A percentile compares a stretch with the other conserved stretches of the same genome.
These are phyloP conservation scores for Sebastes jordani DNA, from an alignment of 2,797 vertebrate species.

Conservation along the genomic window DNA sequence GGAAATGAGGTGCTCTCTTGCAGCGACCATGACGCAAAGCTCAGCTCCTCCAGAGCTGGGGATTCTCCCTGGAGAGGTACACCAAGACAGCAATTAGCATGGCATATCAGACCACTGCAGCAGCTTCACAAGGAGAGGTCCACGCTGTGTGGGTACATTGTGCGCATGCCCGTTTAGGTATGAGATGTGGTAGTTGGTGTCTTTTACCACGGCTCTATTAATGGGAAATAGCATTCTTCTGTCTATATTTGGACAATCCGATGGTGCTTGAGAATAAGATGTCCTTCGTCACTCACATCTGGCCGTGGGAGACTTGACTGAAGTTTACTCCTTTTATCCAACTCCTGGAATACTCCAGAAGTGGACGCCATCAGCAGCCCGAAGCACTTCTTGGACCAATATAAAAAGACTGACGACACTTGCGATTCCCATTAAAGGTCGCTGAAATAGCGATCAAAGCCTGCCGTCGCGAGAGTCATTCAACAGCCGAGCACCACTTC, in stretches of 20 bases:
- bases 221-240: neutral
- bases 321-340: conserved; percentile 10
- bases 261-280: conserved; percentile 20
- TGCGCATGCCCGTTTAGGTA: neutral
- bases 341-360: neutral
- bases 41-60: conserved; percentile 64
- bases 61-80: conserved; percentile 75
- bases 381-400: conserved; percentile 46
- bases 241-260: conserved; percentile 14
- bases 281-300: neutral
- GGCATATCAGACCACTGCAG: conserved; percentile 68
- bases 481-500: conserved; percentile 53
- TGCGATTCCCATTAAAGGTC: conserved; percentile 44
- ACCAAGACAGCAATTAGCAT: conserved; percentile 81
- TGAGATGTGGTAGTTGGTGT: neutral
- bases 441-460: conserved; percentile 53
- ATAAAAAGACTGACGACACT: conserved; percentile 15
- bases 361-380: conserved; percentile 6
- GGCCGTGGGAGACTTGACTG: conserved; percentile 5
- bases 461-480: conserved; percentile 31
- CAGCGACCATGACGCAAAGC: conserved; percentile 69
- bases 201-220: conserved; percentile 4
- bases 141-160: conserved; percentile 30
- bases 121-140: conserved; percentile 63
- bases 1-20: conserved; percentile 78